A percentile compares a stretch with the other conserved stretches of the same genome.
These are phyloP conservation scores for Sarcophaga subvicina DNA, from an alignment of 2,888 invertebrate genomes.

Conservation along the genomic window DNA sequence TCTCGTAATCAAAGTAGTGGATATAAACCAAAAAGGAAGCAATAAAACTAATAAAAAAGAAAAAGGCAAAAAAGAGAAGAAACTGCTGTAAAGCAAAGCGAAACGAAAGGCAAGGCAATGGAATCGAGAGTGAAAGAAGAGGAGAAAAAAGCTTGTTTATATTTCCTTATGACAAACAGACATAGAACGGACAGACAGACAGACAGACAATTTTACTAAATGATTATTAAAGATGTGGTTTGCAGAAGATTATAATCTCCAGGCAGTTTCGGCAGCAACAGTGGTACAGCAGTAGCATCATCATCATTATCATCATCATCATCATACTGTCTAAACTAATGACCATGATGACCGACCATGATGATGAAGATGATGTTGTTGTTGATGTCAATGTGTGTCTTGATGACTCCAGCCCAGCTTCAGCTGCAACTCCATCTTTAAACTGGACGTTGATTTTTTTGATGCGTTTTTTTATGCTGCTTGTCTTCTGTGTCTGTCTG, in stretches of 20 bases:
- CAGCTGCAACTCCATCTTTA: not conserved
- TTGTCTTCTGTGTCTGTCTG: not conserved
- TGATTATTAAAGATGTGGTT: constrained; percentile 53
- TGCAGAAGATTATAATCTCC: constrained; percentile 32
- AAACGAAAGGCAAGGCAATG: not conserved
- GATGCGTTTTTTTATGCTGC: not conserved
- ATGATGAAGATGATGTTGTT: constrained; percentile 15
- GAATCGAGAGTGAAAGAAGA: not conserved
- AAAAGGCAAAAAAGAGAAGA: not conserved
- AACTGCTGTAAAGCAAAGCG: not conserved
- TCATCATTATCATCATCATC: constrained; percentile 18
- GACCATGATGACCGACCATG: not conserved
- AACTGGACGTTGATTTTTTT: constrained; percentile 10
- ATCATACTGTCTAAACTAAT: not conserved
- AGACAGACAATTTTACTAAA: constrained; percentile 44
- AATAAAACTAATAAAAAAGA: constrained; percentile 13
- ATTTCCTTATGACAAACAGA: not conserved
- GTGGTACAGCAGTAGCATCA: not conserved
- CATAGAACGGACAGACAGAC: too few relatives aligned
- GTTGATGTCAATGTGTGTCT: not conserved
- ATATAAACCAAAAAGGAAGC: not conserved
- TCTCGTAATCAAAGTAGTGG: not conserved
- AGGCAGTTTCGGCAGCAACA: not conserved
- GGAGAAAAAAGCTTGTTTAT: constrained; percentile 35
- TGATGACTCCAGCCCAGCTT: not conserved